Evolutionary conservation across 2,797 vertebrate genomes (phyloP).

Genomic region (Poliocrania exsul): DNA sequence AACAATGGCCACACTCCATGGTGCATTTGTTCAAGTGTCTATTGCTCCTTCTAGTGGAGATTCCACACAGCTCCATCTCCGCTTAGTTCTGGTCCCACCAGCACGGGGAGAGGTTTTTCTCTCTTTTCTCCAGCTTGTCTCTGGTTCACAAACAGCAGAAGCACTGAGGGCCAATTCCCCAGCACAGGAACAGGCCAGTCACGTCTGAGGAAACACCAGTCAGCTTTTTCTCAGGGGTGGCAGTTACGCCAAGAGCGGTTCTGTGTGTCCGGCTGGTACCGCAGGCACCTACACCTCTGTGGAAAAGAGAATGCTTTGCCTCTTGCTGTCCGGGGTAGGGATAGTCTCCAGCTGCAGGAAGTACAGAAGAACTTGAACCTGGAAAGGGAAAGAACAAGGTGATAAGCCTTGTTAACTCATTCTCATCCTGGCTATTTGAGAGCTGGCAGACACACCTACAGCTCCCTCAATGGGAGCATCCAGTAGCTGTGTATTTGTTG

Average conservation of each 20-base stretch:
- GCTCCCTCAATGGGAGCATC: neutral
- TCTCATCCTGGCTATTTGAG: neutral
- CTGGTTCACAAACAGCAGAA: constrained; percentile 33
- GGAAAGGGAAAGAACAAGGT: neutral
- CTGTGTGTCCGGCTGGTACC: neutral
- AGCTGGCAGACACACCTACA: neutral
- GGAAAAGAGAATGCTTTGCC: constrained; percentile 93
- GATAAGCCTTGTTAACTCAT: neutral
- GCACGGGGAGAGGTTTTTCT: neutral
- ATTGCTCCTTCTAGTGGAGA: constrained; percentile 60
- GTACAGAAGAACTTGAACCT: constrained; percentile 95
- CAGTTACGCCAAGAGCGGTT: neutral
- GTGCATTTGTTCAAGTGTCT: constrained; percentile 32
- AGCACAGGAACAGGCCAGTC: neutral
- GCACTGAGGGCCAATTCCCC: neutral
- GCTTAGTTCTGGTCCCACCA: neutral
- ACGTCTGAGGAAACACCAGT: neutral
- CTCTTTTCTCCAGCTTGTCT: neutral
- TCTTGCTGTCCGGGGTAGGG: constrained; percentile 92
- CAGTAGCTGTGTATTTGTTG: neutral
- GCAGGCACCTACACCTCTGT: constrained; percentile 85
- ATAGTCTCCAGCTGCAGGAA: constrained; percentile 93
- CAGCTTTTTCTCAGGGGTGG: neutral
- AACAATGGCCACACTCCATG: neutral
- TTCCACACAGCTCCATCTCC: neutral